Conservation (phyloP, 2,113 vertebrate species). For the Pteropus alecto region DNA sequence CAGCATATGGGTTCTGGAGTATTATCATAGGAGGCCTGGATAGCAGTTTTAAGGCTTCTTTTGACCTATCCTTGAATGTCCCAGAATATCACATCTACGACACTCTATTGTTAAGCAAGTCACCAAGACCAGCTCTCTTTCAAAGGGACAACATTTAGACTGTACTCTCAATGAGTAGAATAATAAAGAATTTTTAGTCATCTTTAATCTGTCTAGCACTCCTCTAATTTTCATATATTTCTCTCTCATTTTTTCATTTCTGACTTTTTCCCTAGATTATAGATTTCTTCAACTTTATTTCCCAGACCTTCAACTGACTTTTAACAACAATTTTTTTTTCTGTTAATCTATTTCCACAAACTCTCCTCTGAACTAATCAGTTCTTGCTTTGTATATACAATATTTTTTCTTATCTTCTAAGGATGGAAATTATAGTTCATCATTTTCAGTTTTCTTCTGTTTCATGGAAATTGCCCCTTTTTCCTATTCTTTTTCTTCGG, state of each 20-base stretch:
- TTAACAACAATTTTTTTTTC: not conserved
- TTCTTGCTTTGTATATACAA: not conserved
- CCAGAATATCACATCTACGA: not conserved
- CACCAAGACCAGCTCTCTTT: not conserved
- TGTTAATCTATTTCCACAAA: not conserved
- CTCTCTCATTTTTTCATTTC: not conserved
- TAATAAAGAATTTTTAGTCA: not conserved
- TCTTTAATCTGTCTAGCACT: not conserved
- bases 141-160: not conserved
- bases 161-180: not conserved
- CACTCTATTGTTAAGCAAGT: not conserved
- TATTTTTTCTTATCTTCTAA: not conserved
- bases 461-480: not conserved
- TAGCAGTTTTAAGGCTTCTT: not conserved
- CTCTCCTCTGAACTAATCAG: not conserved
- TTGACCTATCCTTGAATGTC: not conserved
- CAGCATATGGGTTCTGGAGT: not conserved
- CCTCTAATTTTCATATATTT: not conserved
- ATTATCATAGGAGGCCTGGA: too few species aligned
- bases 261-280: not conserved
- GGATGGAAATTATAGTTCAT: not conserved
- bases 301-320: not conserved
- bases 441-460: not conserved
- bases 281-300: not conserved
- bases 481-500: not conserved